phyloP scores from a whole-genome alignment of 2,888 invertebrate species.

The Andrena bucephala region DNA sequence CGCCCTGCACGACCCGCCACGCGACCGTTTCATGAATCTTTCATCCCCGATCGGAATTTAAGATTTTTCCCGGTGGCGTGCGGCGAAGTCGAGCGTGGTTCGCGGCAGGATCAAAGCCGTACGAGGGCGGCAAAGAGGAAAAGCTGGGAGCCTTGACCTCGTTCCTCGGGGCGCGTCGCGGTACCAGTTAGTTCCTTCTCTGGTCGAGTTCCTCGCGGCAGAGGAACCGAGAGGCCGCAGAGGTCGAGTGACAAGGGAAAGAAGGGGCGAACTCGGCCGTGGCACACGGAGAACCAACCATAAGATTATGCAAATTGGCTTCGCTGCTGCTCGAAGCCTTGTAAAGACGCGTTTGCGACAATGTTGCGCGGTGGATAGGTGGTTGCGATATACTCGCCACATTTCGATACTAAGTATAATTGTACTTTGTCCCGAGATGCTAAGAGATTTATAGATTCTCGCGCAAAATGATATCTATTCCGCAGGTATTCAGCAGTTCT shows the following conservation, averaged over 20 bases:
- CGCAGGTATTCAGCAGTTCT: too few relatives aligned
- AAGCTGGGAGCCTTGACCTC: constrained; percentile 67
- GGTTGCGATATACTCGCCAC: not conserved
- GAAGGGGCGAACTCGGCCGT: constrained; percentile 23
- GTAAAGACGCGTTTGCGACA: constrained; percentile 59
- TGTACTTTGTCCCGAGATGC: not conserved
- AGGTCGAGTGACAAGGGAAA: not conserved
- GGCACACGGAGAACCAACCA: constrained; percentile 22
- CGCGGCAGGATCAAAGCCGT: constrained; percentile 59
- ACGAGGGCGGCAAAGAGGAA: constrained; percentile 41
- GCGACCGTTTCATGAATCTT: constrained; percentile 60
- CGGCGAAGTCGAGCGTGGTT: constrained; percentile 26
- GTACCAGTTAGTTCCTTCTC: constrained; percentile 44
- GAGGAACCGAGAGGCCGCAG: constrained; percentile 16
- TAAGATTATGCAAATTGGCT: constrained; percentile 76
- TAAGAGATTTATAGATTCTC: too few relatives aligned
- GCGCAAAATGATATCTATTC: too few relatives aligned
- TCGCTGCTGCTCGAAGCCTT: constrained; percentile 54
- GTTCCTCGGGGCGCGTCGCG: constrained; percentile 44
- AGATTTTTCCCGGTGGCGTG: constrained; percentile 68
- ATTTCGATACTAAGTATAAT: not conserved
- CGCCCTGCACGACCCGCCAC: constrained; percentile 56
- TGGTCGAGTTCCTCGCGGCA: constrained; percentile 29
- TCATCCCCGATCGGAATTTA: constrained; percentile 73
- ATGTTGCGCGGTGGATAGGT: not conserved